These are phyloP conservation scores for Onychomys torridus DNA, from an alignment of 2,797 vertebrate species.

Conservation along the genomic window DNA sequence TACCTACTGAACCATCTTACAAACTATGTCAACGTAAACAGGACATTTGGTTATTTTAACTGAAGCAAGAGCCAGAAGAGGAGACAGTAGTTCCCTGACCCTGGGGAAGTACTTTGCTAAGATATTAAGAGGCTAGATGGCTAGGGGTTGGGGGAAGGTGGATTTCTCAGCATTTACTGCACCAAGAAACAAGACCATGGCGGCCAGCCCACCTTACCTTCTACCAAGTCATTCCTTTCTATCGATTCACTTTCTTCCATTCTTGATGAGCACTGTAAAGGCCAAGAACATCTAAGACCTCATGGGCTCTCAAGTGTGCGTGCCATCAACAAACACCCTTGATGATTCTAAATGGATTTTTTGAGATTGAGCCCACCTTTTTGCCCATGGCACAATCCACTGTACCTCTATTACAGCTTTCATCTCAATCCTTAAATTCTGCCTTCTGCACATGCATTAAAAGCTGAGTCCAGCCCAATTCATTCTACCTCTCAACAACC, in stretches of 20 bases:
- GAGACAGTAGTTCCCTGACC: background rate
- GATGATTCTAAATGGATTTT: background rate
- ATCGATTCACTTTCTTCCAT: background rate
- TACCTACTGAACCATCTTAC: background rate
- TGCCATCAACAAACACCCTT: background rate
- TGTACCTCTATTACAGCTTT: background rate
- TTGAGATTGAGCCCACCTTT: background rate
- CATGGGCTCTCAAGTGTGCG: background rate
- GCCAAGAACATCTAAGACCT: background rate
- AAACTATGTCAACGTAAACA: slow-evolving; percentile 8
- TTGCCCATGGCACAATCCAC: rapidly evolving
- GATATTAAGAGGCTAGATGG: background rate
- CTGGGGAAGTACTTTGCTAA: background rate
- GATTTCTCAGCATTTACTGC: background rate
- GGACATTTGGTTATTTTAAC: background rate
- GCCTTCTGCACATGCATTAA: background rate
- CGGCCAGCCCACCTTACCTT: background rate
- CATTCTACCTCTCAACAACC: background rate
- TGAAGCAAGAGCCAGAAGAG: background rate
- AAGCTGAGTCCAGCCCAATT: background rate
- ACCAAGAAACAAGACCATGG: background rate
- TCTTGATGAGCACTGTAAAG: background rate
- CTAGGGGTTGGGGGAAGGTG: background rate
- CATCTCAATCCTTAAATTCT: background rate
- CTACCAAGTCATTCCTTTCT: background rate